These are phyloP conservation scores for Entosphenus tridentatus DNA, from an alignment of 2,113 vertebrate species.

Conservation along the genomic window DNA sequence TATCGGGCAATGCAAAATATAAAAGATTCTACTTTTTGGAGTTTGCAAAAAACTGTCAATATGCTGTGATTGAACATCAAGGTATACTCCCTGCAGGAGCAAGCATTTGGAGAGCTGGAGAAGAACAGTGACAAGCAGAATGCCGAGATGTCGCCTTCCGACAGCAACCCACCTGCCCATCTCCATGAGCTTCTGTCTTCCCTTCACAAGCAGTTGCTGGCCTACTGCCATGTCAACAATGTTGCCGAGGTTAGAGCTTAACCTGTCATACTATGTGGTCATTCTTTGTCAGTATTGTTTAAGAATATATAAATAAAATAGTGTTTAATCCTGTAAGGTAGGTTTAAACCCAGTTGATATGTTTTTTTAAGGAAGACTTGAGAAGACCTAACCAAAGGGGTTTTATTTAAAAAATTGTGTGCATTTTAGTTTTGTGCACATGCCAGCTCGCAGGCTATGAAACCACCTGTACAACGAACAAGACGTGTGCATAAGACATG, in stretches of 20 bases:
- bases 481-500: no score
- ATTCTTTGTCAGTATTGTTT: background rate
- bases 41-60: no score
- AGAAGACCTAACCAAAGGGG: slow-evolving; percentile 11
- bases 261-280: background rate
- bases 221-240: slow-evolving; percentile 76
- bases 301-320: background rate
- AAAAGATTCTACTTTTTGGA: no score
- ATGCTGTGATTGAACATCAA: no score
- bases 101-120: slow-evolving; percentile 87
- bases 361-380: slow-evolving; percentile 5
- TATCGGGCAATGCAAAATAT: no score
- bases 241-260: slow-evolving; percentile 42
- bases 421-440: slow-evolving; percentile 1
- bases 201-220: slow-evolving; percentile 74
- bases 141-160: slow-evolving; percentile 54
- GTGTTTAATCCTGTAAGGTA: background rate
- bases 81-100: slow-evolving; percentile 32
- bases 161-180: slow-evolving; percentile 88
- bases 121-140: slow-evolving; percentile 93
- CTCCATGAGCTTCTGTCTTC: slow-evolving; percentile 86
- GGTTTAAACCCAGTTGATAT: background rate
- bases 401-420: slow-evolving; percentile 8
- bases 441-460: no score
- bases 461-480: no score